Evolutionary conservation across 2,888 invertebrate species (phyloP), one percentile per base, ranked within the genome.

Genomic region (Tineola bisselliella): DNA sequence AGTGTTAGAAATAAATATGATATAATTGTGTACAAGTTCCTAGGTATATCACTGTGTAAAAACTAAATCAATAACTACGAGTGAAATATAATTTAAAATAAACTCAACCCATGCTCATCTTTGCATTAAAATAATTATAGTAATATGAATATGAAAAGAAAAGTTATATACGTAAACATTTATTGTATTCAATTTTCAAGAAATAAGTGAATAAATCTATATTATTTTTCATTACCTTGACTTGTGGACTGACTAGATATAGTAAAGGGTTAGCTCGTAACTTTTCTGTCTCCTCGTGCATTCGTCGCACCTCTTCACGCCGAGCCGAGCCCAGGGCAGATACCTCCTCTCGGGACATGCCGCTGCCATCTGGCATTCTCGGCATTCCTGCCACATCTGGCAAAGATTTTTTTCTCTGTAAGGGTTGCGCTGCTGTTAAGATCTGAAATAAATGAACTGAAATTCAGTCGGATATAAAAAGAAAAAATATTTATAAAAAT

Each of bases 181-280:
- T 25, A 25, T 25, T 25, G 25, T 4, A n/a, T n/a, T n/a, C n/a
- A n/a, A n/a, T n/a, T n/a, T n/a, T 25, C 6, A 25, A 25, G 10
- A 38, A 38, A 10, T 38, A 38, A 38, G 10, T 38, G 3, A 6
- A 3, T 10, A 38, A 38, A 38, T 38, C 38, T 10, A 12, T 10
- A 38, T 38, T 38, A 25, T 25, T 25, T 4, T 38, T 12, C 38
- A 12, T 88, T 87, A 97, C 97, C 94, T 96, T 96, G 71, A 98
- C 95, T 90, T 96, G 94, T 76, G 98, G 98, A 93, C 96, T 97
- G 91, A 96, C 93, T 83, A 98, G 90, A 87, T 97, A 97, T 72
- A 98, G 91, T 73, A 98, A 90, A 72, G 98, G 98, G 89, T 98
- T 98, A 76, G 96, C 96, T 79, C 95, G 91, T 70, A 97, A 91